Percentiles rank a stretch among this genome's conserved stretches.
Evolutionary conservation across 2,113 vertebrate species (phyloP).

Genomic region (Polypterus bichir): DNA sequence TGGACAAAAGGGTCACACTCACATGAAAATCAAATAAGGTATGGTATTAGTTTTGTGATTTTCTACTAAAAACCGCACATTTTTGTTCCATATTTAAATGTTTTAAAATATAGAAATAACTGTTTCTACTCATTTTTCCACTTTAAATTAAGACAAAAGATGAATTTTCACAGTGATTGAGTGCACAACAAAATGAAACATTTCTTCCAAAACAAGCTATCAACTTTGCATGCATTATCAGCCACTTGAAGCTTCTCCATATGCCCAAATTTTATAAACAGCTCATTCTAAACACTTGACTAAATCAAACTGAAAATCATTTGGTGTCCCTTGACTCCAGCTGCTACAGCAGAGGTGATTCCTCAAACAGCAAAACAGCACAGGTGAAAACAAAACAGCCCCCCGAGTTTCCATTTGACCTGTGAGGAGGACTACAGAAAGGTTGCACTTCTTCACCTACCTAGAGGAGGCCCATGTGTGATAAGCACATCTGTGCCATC

Average conservation of each 20-base stretch:
- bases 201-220: slow-evolving; percentile 33
- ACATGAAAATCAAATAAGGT: no score
- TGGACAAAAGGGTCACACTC: no score
- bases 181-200: slow-evolving; percentile 26
- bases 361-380: slow-evolving; percentile 33
- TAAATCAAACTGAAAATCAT: slow-evolving; percentile 57
- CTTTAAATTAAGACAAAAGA: slow-evolving; percentile 28
- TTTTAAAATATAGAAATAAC: slow-evolving; percentile 20
- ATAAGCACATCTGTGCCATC: slow-evolving; percentile 85
- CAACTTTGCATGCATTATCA: slow-evolving; percentile 53
- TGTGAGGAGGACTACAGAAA: slow-evolving; percentile 9
- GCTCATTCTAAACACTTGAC: slow-evolving; percentile 54
- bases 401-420: background rate
- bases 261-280: slow-evolving; percentile 40
- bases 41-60: no score
- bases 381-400: slow-evolving; percentile 27
- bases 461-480: slow-evolving; percentile 89
- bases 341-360: slow-evolving; percentile 39
- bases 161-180: slow-evolving; percentile 18
- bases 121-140: slow-evolving; percentile 33
- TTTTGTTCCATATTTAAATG: background rate
- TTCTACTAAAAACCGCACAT: background rate
- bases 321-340: slow-evolving; percentile 37
- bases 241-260: slow-evolving; percentile 64
- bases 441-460: slow-evolving; percentile 45